Percentiles rank a stretch among this genome's conserved stretches.
phyloP scores from a whole-genome alignment of 1,140 invertebrate genomes.

The Acromyrmex heyeri region DNA sequence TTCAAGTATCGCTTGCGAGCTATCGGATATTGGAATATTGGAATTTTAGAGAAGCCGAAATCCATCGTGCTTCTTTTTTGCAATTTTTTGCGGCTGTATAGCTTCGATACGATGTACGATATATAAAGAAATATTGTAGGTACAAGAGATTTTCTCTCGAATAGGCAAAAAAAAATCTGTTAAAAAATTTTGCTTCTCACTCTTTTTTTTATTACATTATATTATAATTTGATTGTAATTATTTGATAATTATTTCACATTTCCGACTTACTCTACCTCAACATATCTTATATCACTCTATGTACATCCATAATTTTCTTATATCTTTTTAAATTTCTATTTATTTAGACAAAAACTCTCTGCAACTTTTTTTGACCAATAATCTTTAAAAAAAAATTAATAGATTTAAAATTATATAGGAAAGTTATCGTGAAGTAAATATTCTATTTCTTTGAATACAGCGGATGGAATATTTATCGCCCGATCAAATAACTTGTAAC shows the following conservation, averaged over 20 bases:
- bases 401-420: neutral
- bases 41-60: slow-evolving; percentile 21
- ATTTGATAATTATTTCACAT: neutral
- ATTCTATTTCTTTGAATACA: neutral
- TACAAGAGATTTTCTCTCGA: neutral
- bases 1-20: slow-evolving; percentile 36
- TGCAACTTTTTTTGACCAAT: neutral
- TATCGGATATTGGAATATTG: slow-evolving; percentile 53
- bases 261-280: neutral
- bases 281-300: neutral
- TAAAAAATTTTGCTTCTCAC: neutral
- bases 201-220: neutral
- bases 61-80: neutral
- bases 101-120: neutral
- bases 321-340: neutral
- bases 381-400: neutral
- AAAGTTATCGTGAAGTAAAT: neutral
- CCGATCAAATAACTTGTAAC: neutral
- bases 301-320: neutral
- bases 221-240: slow-evolving; percentile 15
- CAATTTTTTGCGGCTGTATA: slow-evolving; percentile 29
- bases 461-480: neutral
- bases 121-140: neutral
- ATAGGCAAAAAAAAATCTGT: neutral
- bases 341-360: neutral